phyloP scores from a whole-genome alignment of 2,113 vertebrate species.

The Spermophilus dauricus region DNA sequence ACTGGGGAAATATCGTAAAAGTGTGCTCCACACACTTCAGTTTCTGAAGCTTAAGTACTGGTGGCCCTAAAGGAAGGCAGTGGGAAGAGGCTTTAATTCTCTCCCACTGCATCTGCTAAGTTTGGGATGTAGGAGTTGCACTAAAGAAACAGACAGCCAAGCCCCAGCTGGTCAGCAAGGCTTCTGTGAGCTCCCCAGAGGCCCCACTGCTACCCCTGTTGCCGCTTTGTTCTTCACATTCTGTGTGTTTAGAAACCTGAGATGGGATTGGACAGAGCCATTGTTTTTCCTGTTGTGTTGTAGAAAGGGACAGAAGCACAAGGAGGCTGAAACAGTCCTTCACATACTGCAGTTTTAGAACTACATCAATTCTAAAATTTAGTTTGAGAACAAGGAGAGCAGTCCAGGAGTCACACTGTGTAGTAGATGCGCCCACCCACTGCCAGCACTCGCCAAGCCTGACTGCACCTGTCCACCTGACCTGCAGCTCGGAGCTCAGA shows the following conservation, averaged over 20 bases:
- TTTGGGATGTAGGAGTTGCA: not conserved
- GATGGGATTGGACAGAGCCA: not conserved
- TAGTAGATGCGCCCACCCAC: not conserved
- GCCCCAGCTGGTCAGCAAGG: not conserved
- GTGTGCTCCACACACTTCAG: not conserved
- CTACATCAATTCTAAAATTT: not conserved
- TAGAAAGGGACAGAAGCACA: not conserved
- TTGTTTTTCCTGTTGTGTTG: not conserved
- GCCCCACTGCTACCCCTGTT: not conserved
- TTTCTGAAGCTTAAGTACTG: not conserved
- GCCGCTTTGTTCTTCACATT: not conserved
- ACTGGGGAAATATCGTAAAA: not conserved
- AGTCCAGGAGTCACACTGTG: too few relatives aligned
- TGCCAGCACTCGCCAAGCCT: rapidly evolving
- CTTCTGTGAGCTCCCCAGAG: not conserved
- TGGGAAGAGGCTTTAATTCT: not conserved
- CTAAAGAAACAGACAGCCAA: not conserved
- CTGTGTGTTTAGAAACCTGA: not conserved
- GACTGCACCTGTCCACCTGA: not conserved
- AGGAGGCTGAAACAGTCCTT: not conserved
- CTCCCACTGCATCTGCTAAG: not conserved
- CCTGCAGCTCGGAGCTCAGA: not conserved
- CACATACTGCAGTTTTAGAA: not conserved
- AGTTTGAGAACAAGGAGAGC: not conserved
- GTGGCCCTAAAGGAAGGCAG: not conserved